Base-by-base conservation (phyloP, 2,797 vertebrate species). In the Yasuhikotakia modesta region DNA sequence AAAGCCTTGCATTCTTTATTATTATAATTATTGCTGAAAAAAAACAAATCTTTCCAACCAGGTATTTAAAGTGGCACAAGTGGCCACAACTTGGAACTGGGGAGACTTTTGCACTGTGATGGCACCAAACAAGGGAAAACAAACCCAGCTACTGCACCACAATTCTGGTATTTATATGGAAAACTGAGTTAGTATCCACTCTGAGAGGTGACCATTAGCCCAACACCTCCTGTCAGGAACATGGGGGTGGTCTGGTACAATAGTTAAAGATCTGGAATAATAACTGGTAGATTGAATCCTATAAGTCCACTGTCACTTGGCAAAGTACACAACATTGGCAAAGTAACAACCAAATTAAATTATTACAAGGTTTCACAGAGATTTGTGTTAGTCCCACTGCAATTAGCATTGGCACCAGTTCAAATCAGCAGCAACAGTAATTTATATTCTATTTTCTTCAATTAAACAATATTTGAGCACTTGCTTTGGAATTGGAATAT, bases 61-160 rank as follows among this genome's bases (percentile, higher is more conserved):
- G 48, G 39, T 43, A 43, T 50, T 1, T 48, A 48, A 14, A 50
- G 48, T 17, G 48, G 48, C 48, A 5, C 48, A 50, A 50, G 27
- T 27, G 27, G 27, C 27, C 4, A 43, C 19, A 57, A 21, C 21
- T 21, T 21, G 24, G 13, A 27, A 32, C n/a, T 63, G 4, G 43
- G 11, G 46, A 50, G 30, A 39, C 19, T 43, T 43, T 43, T 43
- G 39, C 39, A 11, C 39, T 43, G 39, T 11, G 12, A 55, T 75
- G 35, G 55, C 65, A 76, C 78, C 81, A 67, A 70, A 17, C 64
- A 73, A 65, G 82, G 68, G 52, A 75, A 69, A 57, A 53, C 67
- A 32, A 30, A 58, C 22, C 53, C 19, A 43, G 19, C 13, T 5
- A 21, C 19, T 6, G 43, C 5, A 61, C 12, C 24, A 60, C 24